Evolutionary conservation across 2,797 vertebrate species (phyloP), one percentile per base, ranked within the genome.

Genomic region (Betta splendens): DNA sequence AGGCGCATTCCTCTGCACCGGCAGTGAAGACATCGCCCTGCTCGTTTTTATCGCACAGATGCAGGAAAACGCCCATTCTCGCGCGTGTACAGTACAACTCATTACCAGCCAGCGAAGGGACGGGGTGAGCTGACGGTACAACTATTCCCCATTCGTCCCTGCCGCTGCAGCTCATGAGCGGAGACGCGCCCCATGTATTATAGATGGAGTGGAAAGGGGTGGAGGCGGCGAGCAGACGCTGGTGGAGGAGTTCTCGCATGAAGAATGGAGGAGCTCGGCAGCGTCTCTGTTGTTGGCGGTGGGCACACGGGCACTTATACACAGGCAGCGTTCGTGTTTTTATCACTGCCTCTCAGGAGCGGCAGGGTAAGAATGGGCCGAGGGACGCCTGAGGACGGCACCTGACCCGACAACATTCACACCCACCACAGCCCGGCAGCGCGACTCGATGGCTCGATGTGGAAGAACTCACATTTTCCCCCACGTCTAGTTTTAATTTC

Each of bases 311-410:
- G n/a, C n/a, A n/a, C n/a, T n/a, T n/a, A 83, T 32, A 73, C 63
- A 46, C 4, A 38, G 43, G 53, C 40, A 37, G 51, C 10, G 18
- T 31, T 39, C 5, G 4, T 52, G 23, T 64, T 54, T 43, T 57
- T 69, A 64, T 76, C 56, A 43, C 22, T 51, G 51, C 59, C 66
- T 77, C 69, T 69, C 55, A 66, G 66, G 74, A 57, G 58, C 51
- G 51, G 44, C 22, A 29, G 70, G 73, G 67, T 77, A 67, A n/a
- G n/a, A 85, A 79, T 64, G 70, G 63, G 38, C 71, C 32, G 17
- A 47, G 39, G 16, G 18, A 29, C 23, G 52, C 37, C 42, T 66
- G 7, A 36, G 42, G 45, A 66, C n/a, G n/a, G n/a, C n/a, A n/a
- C n/a, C n/a, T n/a, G n/a, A n/a, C n/a, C n/a, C n/a, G n/a, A n/a